A percentile compares a stretch with the other conserved stretches of the same genome.
phyloP scores from a whole-genome alignment of 2,797 vertebrate species.

The Xiphophorus birchmanni region DNA sequence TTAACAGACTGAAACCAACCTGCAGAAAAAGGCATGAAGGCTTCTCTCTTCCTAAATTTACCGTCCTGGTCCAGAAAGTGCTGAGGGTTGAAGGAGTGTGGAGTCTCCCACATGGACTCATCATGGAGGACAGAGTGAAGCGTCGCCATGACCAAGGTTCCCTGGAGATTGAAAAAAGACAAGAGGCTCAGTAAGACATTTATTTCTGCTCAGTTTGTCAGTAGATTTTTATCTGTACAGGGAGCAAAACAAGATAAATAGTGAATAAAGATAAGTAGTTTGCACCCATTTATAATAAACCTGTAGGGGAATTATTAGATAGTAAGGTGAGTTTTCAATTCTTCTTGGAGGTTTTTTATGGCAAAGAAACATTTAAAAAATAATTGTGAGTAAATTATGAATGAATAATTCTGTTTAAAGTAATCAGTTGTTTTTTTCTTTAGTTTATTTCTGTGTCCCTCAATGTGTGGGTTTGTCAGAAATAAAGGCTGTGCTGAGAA shows the following conservation, averaged over 20 bases:
- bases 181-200: background rate
- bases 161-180: constrained; percentile 37
- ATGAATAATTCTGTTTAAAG: background rate
- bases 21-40: constrained; percentile 80
- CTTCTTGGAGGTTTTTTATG: background rate
- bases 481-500: too few species aligned
- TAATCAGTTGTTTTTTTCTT: background rate
- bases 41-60: constrained; percentile 73
- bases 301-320: background rate
- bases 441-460: background rate
- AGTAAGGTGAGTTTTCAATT: background rate
- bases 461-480: background rate
- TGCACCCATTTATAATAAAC: background rate
- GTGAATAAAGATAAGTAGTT: background rate
- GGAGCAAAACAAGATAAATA: too few species aligned
- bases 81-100: constrained; percentile 67
- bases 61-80: constrained; percentile 69
- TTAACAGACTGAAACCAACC: constrained; percentile 45
- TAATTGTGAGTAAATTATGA: background rate
- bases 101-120: constrained; percentile 63
- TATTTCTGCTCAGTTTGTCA: background rate
- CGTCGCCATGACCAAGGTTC: constrained; percentile 34
- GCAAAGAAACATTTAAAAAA: background rate
- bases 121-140: constrained; percentile 64
- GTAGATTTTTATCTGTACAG: background rate